Evolutionary conservation across 2,888 invertebrate genomes (phyloP), one percentile per base, ranked within the genome.

Genomic region (Carabus problematicus): DNA sequence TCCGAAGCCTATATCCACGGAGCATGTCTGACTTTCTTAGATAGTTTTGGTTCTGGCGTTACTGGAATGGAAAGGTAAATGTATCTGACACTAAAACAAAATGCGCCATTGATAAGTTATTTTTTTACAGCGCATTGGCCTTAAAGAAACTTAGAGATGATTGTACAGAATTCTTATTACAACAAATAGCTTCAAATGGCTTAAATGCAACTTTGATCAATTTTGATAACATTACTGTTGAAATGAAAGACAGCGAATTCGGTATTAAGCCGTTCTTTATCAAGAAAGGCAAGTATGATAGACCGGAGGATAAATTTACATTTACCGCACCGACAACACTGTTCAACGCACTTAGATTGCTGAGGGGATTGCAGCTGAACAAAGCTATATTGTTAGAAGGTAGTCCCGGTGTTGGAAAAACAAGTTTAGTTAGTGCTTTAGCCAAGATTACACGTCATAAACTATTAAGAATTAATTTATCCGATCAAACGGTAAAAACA

Each of bases 401-500:
- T 1, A 94, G 96, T 75, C 99, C 99, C 2, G 99, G 99, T 1
- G 98, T 98, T 16, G 99, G 99, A 2, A 99, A 99, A 83, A 98
- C 98, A 0, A 97, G 97, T 74, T 85, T 98, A 66, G 93, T 99
- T 1, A 89, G 91, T 64, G 96, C 96, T 29, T 83, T 99, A 47
- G 97, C 98, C 0, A 90, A 88, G 77, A 88, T 89, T 8, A 89
- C 95, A 1, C 93, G 95, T 1, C 89, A 95, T 79, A 86, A 88
- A 77, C 88, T 98, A 41, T 90, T 96, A 11, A 86, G 99, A 55
- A 95, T 99, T 70, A 99, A 99, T 85, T 86, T 99, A 58, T 98
- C 98, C 60, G 99, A 99, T 78, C 99, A 99, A 84, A 99, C 99
- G 43, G 93, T 94, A 83, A 84, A 87, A 84, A 72, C n/a, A 60